Conservation (phyloP, 2,797 vertebrate species). For the Hemibagrus guttatus region DNA sequence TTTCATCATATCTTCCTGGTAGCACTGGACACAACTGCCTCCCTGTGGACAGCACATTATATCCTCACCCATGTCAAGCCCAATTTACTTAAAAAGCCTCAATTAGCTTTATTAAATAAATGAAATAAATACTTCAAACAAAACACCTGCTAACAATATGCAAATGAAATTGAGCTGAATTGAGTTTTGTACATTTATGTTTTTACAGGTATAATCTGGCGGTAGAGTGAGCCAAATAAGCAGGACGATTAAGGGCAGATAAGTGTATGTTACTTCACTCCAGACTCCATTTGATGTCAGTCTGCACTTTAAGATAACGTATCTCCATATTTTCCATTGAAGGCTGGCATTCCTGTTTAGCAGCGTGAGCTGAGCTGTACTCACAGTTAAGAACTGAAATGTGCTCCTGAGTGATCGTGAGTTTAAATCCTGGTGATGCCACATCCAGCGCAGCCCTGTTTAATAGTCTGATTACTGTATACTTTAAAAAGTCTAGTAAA, state of each 20-base stretch:
- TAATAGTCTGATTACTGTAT: too few relatives aligned
- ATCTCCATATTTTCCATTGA: constrained; percentile 45
- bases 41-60: background rate
- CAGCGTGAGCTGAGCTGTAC: constrained; percentile 44
- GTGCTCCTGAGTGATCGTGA: background rate
- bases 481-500: too few relatives aligned
- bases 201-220: background rate
- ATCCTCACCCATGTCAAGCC: background rate
- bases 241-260: constrained; percentile 4
- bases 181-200: background rate
- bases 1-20: background rate
- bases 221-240: background rate
- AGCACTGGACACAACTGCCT: background rate
- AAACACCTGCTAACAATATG: background rate
- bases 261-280: background rate
- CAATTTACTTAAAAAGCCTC: background rate
- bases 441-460: background rate
- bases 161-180: background rate
- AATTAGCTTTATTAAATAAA: background rate
- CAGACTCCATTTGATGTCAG: constrained; percentile 17
- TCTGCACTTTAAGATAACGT: constrained; percentile 28
- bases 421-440: background rate
- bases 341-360: constrained; percentile 53
- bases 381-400: constrained; percentile 52
- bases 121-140: background rate